Percentiles rank a stretch among this genome's conserved stretches.
phyloP scores from a whole-genome alignment of 1,140 invertebrate genomes.

The Galendromus occidentalis region DNA sequence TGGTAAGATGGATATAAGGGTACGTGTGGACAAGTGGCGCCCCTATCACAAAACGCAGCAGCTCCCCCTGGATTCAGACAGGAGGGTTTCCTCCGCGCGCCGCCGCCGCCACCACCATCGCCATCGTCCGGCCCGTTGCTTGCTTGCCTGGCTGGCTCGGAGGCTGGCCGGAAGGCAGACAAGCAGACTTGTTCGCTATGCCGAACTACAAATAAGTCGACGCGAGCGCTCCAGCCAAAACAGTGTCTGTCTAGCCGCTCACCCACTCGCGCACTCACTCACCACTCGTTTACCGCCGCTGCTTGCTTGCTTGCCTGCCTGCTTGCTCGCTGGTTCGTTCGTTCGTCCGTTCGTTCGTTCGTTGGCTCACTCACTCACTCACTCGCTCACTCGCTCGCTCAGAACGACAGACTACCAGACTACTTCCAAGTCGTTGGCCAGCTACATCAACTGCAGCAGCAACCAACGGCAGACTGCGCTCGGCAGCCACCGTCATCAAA shows the following conservation, averaged over 20 bases:
- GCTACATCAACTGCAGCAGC: too few relatives aligned
- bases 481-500: neutral
- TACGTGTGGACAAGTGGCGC: neutral
- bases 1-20: too few relatives aligned
- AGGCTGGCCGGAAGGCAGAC: too few relatives aligned
- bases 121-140: too few relatives aligned
- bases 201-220: neutral
- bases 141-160: too few relatives aligned
- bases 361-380: neutral
- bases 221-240: conserved; percentile 5
- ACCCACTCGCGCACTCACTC: neutral
- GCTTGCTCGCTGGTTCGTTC: neutral
- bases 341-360: neutral
- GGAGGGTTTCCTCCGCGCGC: neutral
- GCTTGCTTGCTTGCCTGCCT: neutral
- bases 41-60: neutral
- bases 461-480: too few relatives aligned
- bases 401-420: too few relatives aligned
- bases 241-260: neutral
- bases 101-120: neutral
- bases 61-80: conserved; percentile 11
- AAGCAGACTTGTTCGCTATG: too few relatives aligned
- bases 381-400: neutral
- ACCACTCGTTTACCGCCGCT: too few relatives aligned
- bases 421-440: too few relatives aligned